These are phyloP conservation scores for Zonitis immaculata DNA, from an alignment of 2,888 invertebrate species.

Conservation along the genomic window DNA sequence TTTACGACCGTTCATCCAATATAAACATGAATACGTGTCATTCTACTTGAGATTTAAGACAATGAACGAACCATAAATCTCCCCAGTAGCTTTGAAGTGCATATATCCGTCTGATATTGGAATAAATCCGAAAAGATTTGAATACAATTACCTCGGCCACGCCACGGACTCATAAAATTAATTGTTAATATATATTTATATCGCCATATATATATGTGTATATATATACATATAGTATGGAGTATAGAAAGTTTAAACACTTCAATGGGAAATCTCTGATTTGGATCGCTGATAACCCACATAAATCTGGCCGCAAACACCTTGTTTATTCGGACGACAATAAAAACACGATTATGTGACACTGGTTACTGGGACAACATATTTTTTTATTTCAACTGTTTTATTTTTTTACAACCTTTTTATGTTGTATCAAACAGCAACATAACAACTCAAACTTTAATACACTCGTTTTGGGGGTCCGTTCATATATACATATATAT, in stretches of 20 bases:
- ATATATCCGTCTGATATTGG: constrained; percentile 2
- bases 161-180: constrained; percentile 45
- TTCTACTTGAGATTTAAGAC: constrained; percentile 19
- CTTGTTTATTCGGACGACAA: constrained; percentile 42
- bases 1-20: constrained; percentile 14
- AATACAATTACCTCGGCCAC: constrained; percentile 47
- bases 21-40: constrained; percentile 18
- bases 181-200: constrained; percentile 40
- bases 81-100: constrained; percentile 9
- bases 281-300: constrained; percentile 46
- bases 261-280: constrained; percentile 49
- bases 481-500: no score
- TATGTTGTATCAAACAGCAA: no score
- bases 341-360: constrained; percentile 37
- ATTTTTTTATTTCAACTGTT: not conserved
- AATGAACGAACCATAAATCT: constrained; percentile 18
- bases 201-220: no score
- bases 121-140: constrained; percentile 36
- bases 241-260: constrained; percentile 49
- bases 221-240: no score
- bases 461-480: not conserved
- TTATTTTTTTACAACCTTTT: not conserved
- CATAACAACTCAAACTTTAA: not conserved
- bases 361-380: constrained; percentile 34
- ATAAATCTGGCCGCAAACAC: constrained; percentile 48